Base-by-base conservation (phyloP, 2,888 invertebrate genomes). In the Brachycybe producta region DNA sequence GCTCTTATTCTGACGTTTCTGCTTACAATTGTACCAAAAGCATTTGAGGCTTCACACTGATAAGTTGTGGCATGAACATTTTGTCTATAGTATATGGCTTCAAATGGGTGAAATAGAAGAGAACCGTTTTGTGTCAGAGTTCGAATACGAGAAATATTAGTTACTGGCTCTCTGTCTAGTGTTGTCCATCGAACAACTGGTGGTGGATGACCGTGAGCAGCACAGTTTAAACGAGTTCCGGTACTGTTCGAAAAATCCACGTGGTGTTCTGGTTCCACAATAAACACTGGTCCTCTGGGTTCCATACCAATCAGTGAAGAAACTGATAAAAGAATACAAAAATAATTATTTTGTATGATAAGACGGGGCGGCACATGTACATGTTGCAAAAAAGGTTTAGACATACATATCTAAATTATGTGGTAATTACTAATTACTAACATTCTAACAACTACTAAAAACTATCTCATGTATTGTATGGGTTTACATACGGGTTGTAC, bases 171-270 rank as follows among this genome's bases (percentile, higher is more conserved):
- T 17, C 35, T 36, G 30, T 53, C 53, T 11, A 26, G 24, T 28
- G 47, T 24, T 3, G 32, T 21, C 53, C 53, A 53, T 36, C 42
- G 21, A 4, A 53, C 24, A 26, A 23, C 21, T 21, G 67, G 67
- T 1, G 65, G 60, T 0, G 68, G 67, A 19, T 61, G 60, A 4
- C 66, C 67, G 54, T 60, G 64, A 15, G 66, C 67, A 13, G 66
- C 61, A 54, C 68, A 68, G 4, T 62, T 61, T n/a, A 67, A 58
- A 13, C 60, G 50, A 23, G 60, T 59, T 21, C 66, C 66, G 19
- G 61, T 60, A 26, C 62, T 63, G 58, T 65, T 66, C 45, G 64
- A 62, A 55, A 66, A 64, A 15, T 60, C 61, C 3, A 65, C 58
- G 0, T 58, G 52, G 28, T 58, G 57, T 5, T 64, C 64, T 3